phyloP scores from a whole-genome alignment of 2,113 vertebrate species.

The Acanthochromis polyacanthus region DNA sequence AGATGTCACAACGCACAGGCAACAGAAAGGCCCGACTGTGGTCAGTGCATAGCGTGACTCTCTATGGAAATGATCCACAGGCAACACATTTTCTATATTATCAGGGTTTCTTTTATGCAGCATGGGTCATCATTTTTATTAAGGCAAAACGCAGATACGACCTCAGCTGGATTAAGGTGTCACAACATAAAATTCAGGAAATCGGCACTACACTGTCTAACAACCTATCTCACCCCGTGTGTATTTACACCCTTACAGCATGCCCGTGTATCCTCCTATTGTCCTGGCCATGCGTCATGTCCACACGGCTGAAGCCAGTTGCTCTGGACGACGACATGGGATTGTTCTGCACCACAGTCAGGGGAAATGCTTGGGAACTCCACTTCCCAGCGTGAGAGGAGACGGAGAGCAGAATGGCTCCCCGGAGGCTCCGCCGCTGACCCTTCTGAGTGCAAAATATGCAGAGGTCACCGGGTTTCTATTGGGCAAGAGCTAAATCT shows the following conservation, averaged over 20 bases:
- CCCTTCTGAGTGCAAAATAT: constrained; percentile 94
- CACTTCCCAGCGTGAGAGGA: constrained; percentile 95
- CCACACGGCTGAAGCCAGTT: constrained; percentile 85
- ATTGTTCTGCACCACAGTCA: constrained; percentile 91
- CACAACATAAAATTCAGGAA: constrained; percentile 66
- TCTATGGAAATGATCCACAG: constrained; percentile 46
- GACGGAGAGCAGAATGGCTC: constrained; percentile 92
- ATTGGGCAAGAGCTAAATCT: constrained; percentile 82
- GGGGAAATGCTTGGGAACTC: constrained; percentile 96
- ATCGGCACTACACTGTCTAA: constrained; percentile 39
- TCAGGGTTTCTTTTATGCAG: constrained; percentile 22
- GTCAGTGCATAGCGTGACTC: constrained; percentile 56
- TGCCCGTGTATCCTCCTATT: constrained; percentile 98
- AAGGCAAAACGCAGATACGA: constrained; percentile 25
- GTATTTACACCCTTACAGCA: constrained; percentile 89
- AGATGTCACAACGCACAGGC: constrained; percentile 69
- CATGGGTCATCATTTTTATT: constrained; percentile 41
- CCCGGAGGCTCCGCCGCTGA: constrained; percentile 89
- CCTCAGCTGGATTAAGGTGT: constrained; percentile 59
- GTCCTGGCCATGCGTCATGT: constrained; percentile 95
- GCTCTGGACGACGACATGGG: constrained; percentile 82
- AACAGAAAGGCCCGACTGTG: constrained; percentile 30
- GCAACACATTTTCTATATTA: constrained; percentile 58
- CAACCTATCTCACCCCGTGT: constrained; percentile 53
- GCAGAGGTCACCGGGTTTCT: constrained; percentile 93